Evolutionary conservation across 2,113 vertebrate species (phyloP).

Genomic region (Tringa solitaria): DNA sequence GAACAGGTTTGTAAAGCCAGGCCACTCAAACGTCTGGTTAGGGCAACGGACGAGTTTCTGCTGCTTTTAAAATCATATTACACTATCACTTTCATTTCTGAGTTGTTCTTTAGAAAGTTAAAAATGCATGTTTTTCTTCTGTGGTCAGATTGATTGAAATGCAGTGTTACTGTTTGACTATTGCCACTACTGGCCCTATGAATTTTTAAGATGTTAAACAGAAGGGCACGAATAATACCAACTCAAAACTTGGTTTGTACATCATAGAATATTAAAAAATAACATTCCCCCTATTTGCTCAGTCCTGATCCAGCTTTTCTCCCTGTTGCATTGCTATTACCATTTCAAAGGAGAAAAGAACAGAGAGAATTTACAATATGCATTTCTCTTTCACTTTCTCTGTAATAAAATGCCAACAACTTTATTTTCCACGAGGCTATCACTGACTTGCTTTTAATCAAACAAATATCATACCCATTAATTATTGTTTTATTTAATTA

Average conservation of each 20-base stretch:
- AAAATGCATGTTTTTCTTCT: background rate
- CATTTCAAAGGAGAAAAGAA: conserved; percentile 44
- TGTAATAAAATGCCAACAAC: background rate
- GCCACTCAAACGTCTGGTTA: background rate
- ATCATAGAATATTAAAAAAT: background rate
- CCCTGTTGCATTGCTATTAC: background rate
- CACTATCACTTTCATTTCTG: background rate
- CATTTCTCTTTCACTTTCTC: background rate
- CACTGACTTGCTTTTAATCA: conserved; percentile 34
- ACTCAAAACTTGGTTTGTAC: background rate
- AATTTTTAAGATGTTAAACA: background rate
- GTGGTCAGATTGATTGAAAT: background rate
- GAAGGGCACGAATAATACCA: background rate
- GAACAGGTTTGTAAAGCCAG: background rate
- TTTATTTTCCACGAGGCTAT: conserved; percentile 15
- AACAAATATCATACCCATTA: conserved; percentile 5
- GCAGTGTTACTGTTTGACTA: background rate
- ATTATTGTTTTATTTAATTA: conserved; percentile 48
- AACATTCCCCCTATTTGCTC: background rate
- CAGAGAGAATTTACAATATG: background rate
- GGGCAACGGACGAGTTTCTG: background rate
- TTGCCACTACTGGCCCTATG: background rate
- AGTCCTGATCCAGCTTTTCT: background rate
- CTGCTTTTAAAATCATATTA: background rate
- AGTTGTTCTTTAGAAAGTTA: background rate